phyloP scores from a whole-genome alignment of 1,140 invertebrate genomes.

The Meloidogyne exigua region DNA sequence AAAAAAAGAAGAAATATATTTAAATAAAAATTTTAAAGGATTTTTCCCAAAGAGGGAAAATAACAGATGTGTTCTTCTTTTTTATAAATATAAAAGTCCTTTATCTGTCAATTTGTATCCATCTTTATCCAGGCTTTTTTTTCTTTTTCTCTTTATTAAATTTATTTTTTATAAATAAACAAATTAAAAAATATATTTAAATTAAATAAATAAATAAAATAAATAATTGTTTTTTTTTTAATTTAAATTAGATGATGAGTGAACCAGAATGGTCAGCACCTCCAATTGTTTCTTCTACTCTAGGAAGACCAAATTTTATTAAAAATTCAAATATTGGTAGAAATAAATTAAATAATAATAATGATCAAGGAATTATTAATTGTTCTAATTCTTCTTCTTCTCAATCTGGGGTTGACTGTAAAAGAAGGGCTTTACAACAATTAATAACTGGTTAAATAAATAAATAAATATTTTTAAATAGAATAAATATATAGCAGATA shows the following conservation, averaged over 20 bases:
- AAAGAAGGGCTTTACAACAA: slow-evolving; percentile 15
- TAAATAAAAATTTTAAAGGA: slow-evolving; percentile 1
- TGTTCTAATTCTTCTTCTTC: slow-evolving; percentile 29
- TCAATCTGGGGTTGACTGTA: slow-evolving; percentile 30
- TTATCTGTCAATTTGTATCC: not conserved
- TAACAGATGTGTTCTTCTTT: not conserved
- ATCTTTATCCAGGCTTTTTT: slow-evolving; percentile 6
- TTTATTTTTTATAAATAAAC: not conserved
- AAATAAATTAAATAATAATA: not conserved
- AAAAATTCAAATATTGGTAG: not conserved
- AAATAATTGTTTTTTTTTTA: slow-evolving; percentile 6
- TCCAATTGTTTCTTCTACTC: not conserved
- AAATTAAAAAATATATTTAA: not conserved
- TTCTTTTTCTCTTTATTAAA: not conserved
- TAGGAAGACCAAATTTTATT: not conserved
- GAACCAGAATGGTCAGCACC: slow-evolving; percentile 39
- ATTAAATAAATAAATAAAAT: too few species aligned
- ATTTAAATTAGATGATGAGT: slow-evolving; percentile 38
- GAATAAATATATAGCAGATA: not conserved
- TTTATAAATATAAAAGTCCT: not conserved
- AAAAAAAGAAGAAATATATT: not conserved
- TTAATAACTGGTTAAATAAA: not conserved
- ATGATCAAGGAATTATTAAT: not conserved
- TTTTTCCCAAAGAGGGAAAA: not conserved
- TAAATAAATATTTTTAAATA: not conserved